phyloP scores from a whole-genome alignment of 2,797 vertebrate species.

The Melanotaenia parkinsoni region DNA sequence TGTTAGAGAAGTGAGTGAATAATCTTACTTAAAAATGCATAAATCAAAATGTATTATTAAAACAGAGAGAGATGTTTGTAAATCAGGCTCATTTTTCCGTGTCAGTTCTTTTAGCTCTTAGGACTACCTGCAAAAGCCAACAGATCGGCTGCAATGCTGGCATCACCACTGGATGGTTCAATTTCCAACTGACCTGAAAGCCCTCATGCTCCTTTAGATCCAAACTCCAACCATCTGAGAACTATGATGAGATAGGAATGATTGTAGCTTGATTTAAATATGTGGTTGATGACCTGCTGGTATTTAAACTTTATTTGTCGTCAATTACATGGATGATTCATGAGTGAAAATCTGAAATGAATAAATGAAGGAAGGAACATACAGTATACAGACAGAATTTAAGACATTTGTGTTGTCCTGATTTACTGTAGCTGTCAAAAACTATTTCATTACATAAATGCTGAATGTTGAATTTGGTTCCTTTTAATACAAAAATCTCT shows the following conservation, averaged over 20 bases:
- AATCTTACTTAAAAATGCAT: neutral
- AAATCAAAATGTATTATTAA: neutral
- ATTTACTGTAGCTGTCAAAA: too few relatives aligned
- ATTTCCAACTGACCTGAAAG: slow-evolving; percentile 35
- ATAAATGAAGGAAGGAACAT: neutral
- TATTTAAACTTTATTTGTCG: slow-evolving; percentile 14
- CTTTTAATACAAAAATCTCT: neutral
- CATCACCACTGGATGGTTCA: slow-evolving; percentile 42
- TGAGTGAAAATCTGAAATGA: neutral
- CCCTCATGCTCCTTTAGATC: slow-evolving; percentile 11
- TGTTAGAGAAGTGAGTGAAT: neutral
- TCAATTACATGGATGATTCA: neutral
- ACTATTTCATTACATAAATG: neutral
- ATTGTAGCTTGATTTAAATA: slow-evolving; percentile 49
- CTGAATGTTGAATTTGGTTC: neutral
- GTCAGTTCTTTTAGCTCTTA: neutral
- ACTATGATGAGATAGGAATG: slow-evolving; percentile 37
- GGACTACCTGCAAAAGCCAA: slow-evolving; percentile 10
- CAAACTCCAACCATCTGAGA: slow-evolving; percentile 48
- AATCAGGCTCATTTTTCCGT: neutral
- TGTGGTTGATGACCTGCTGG: slow-evolving; percentile 26
- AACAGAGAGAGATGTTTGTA: neutral
- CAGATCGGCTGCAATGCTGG: slow-evolving; percentile 50
- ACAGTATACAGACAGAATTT: too few relatives aligned
- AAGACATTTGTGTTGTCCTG: too few relatives aligned